Evolutionary conservation across 2,797 vertebrate genomes (phyloP).

Genomic region (Apogon talboti): DNA sequence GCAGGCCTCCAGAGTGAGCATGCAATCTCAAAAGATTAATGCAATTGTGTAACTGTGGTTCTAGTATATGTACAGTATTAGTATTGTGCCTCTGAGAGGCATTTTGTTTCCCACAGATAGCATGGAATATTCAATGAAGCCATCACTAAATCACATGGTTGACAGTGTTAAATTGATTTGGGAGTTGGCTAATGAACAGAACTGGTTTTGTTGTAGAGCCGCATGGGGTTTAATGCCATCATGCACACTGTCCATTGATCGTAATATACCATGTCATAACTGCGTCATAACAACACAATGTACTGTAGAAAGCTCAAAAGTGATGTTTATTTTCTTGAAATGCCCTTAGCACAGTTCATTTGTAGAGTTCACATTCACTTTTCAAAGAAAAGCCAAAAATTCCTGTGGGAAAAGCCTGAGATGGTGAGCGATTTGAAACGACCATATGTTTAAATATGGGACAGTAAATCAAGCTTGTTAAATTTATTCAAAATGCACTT

Average conservation of each 20-base stretch:
- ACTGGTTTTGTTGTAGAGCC: slow-evolving; percentile 29
- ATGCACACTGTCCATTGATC: slow-evolving; percentile 38
- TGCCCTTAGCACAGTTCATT: slow-evolving; percentile 10
- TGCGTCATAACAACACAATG: slow-evolving; percentile 10
- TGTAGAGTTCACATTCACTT: slow-evolving; percentile 15
- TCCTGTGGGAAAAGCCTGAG: slow-evolving; percentile 20
- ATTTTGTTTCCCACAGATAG: slow-evolving; percentile 46
- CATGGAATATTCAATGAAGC: slow-evolving; percentile 38
- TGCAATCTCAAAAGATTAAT: slow-evolving; percentile 44
- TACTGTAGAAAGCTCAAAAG: not conserved
- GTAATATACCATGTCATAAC: slow-evolving; percentile 10
- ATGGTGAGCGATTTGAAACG: slow-evolving; percentile 31
- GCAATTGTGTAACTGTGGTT: slow-evolving; percentile 32
- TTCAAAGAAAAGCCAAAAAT: slow-evolving; percentile 7
- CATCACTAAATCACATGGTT: slow-evolving; percentile 19
- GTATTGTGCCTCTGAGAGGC: slow-evolving; percentile 30
- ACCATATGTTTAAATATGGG: slow-evolving; percentile 37
- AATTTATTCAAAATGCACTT: slow-evolving; percentile 55
- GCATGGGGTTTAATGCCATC: slow-evolving; percentile 29
- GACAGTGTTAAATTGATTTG: slow-evolving; percentile 45
- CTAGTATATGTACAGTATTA: slow-evolving; percentile 17
- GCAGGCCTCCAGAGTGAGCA: slow-evolving; percentile 37
- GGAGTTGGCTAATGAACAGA: slow-evolving; percentile 30
- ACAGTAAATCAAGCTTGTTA: slow-evolving; percentile 50
- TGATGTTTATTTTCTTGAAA: not conserved